A percentile compares a stretch with the other conserved stretches of the same genome.
These are phyloP conservation scores for Notothenia coriiceps DNA, from an alignment of 2,113 vertebrate species.

Conservation along the genomic window DNA sequence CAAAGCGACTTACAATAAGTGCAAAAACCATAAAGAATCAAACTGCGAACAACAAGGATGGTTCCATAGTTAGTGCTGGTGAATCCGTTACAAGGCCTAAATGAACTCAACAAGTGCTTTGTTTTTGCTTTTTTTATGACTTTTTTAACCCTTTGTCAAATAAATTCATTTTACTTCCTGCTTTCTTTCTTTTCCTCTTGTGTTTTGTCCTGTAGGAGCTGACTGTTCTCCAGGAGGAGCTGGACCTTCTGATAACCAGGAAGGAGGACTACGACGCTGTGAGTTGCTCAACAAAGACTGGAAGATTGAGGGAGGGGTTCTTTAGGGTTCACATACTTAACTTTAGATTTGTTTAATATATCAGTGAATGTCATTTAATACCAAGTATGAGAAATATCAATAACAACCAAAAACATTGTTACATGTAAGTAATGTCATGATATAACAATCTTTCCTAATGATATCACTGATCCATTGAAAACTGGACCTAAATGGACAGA, in stretches of 20 bases:
- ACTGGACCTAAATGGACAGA: not conserved
- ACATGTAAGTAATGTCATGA: not conserved
- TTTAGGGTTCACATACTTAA: not conserved
- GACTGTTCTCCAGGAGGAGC: conserved; percentile 72
- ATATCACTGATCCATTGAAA: not conserved
- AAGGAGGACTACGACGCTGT: conserved; percentile 74
- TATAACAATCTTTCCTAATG: not conserved
- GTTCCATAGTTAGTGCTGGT: too few species aligned
- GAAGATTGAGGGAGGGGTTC: not conserved
- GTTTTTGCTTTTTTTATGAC: too few species aligned
- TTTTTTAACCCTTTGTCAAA: not conserved
- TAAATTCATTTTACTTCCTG: not conserved
- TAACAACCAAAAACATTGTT: not conserved
- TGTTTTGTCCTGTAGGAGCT: conserved; percentile 54
- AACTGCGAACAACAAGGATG: too few species aligned
- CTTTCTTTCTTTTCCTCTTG: not conserved
- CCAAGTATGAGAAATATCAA: not conserved
- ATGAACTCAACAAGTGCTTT: too few species aligned
- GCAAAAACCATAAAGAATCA: too few species aligned
- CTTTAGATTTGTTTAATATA: not conserved
- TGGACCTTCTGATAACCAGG: conserved; percentile 68
- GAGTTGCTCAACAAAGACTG: conserved; percentile 14
- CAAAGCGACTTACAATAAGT: too few species aligned
- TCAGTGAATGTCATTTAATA: not conserved
- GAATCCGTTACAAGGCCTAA: too few species aligned